Evolutionary conservation across 2,113 vertebrate species (phyloP).

Genomic region (Hymenochirus boettgeri): DNA sequence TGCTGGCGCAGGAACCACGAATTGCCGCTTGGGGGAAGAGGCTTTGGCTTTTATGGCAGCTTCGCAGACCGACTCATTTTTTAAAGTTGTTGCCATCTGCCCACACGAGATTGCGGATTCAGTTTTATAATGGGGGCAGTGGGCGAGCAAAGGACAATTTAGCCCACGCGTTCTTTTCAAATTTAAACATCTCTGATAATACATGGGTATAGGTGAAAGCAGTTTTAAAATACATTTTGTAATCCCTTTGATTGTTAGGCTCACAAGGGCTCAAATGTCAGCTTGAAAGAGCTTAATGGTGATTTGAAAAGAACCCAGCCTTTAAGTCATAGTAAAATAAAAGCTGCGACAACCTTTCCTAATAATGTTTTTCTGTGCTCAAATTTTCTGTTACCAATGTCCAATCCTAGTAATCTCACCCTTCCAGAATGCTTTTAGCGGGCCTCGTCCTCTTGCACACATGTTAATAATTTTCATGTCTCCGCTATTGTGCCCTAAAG

Average conservation of each 20-base stretch:
- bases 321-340: too few species aligned
- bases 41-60: conserved; percentile 11
- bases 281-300: too few species aligned
- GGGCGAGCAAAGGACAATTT: conserved; percentile 21
- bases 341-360: too few species aligned
- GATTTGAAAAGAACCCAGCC: too few species aligned
- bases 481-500: too few species aligned
- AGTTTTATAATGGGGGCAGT: conserved; percentile 18
- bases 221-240: conserved; percentile 31
- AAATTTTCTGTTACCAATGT: too few species aligned
- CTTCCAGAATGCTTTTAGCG: too few species aligned
- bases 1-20: conserved; percentile 23
- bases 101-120: conserved; percentile 14
- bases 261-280: conserved; percentile 34
- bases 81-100: conserved; percentile 19
- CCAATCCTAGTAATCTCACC: too few species aligned
- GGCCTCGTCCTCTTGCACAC: too few species aligned
- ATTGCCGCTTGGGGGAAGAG: conserved; percentile 25
- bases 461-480: too few species aligned
- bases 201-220: conserved; percentile 1
- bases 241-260: background rate
- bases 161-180: conserved; percentile 17
- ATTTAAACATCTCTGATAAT: conserved; percentile 25
- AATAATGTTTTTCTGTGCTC: too few species aligned
- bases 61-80: too few species aligned